Conservation (phyloP, 2,888 invertebrate genomes). For the Pollenia amentaria region DNA sequence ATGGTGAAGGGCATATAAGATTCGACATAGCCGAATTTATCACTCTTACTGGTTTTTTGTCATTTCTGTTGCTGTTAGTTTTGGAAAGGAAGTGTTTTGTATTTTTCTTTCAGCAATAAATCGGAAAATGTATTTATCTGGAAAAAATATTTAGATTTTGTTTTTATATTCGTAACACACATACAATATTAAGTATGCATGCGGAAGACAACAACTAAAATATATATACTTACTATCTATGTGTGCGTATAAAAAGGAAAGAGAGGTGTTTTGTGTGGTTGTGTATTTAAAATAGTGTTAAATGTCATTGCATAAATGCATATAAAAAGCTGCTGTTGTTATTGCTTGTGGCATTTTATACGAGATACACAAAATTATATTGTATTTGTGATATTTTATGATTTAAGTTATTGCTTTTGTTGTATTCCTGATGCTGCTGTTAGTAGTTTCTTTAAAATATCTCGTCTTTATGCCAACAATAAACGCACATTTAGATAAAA, state of each 20-base stretch:
- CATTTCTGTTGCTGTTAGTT: not conserved
- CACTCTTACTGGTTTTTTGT: not conserved
- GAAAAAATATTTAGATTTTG: conserved; percentile 34
- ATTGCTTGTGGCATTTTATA: conserved; percentile 18
- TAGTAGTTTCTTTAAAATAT: conserved; percentile 49
- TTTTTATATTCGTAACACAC: not conserved
- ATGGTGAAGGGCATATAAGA: too few species aligned
- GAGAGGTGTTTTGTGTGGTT: conserved; percentile 11
- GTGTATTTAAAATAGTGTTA: conserved; percentile 14
- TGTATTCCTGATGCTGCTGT: conserved; percentile 19
- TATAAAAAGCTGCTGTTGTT: conserved; percentile 20
- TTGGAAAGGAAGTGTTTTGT: not conserved
- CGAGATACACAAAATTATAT: not conserved
- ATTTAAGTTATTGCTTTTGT: conserved; percentile 16
- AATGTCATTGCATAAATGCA: conserved; percentile 30
- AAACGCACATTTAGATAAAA: not conserved
- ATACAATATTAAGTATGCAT: too few species aligned
- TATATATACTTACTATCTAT: too few species aligned
- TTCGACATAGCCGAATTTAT: too few species aligned
- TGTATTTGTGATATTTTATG: conserved; percentile 16
- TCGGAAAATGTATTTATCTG: conserved; percentile 36
- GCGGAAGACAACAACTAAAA: too few species aligned
- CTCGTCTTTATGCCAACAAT: conserved; percentile 60
- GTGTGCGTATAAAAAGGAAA: not conserved
- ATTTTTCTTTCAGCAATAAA: conserved; percentile 26